These are phyloP conservation scores for Dicycla oo DNA, from an alignment of 2,888 invertebrate genomes.

Conservation along the genomic window DNA sequence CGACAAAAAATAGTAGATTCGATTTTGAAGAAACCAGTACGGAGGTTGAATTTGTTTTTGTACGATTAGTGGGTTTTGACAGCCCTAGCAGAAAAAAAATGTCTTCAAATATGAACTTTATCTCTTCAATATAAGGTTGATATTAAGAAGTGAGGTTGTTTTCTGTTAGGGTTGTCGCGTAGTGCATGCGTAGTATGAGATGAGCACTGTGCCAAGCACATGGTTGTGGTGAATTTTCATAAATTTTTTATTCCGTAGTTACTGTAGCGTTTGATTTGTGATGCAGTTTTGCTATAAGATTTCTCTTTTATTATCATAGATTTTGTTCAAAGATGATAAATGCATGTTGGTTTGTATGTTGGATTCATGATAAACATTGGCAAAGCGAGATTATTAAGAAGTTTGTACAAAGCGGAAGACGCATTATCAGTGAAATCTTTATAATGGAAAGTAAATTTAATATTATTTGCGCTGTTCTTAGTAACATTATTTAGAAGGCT, in stretches of 20 bases:
- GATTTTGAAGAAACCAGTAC: slow-evolving; percentile 54
- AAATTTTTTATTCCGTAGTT: slow-evolving; percentile 76
- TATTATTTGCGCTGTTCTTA: neutral
- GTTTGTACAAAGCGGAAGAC: neutral
- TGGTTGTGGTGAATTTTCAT: slow-evolving; percentile 87
- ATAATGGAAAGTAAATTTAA: neutral
- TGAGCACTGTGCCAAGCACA: slow-evolving; percentile 86
- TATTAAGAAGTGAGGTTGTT: slow-evolving; percentile 45
- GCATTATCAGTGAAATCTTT: neutral
- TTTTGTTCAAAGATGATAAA: slow-evolving; percentile 63
- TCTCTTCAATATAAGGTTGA: slow-evolving; percentile 43
- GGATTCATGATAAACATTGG: slow-evolving; percentile 69
- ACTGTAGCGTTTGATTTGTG: slow-evolving; percentile 82
- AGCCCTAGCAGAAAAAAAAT: slow-evolving; percentile 39
- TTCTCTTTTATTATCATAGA: slow-evolving; percentile 86
- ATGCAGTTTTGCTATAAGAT: slow-evolving; percentile 86
- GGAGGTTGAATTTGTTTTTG: slow-evolving; percentile 52
- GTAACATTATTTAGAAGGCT: neutral
- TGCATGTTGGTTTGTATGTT: slow-evolving; percentile 83
- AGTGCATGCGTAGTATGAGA: slow-evolving; percentile 87
- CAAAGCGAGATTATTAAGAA: neutral
- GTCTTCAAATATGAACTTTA: slow-evolving; percentile 60
- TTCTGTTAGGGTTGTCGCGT: slow-evolving; percentile 71
- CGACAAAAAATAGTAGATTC: slow-evolving; percentile 50
- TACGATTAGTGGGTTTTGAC: slow-evolving; percentile 55